phyloP scores from a whole-genome alignment of 2,888 invertebrate species.

The Branchipolynoe longqiensis region DNA sequence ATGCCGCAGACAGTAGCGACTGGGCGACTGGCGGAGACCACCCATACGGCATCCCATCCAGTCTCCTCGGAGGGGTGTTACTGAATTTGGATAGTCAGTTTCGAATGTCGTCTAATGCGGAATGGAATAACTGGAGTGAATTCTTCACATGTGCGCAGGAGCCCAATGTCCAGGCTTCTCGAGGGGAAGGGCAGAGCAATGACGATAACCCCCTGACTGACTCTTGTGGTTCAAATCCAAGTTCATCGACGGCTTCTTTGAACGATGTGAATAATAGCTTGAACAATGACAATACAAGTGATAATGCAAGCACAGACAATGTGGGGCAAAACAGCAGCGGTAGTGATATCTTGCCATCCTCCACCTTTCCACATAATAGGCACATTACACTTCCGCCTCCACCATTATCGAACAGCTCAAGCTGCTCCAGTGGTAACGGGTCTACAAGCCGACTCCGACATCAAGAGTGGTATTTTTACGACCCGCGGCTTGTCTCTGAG shows the following conservation, averaged over 20 bases:
- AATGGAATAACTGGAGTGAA: conserved; percentile 44
- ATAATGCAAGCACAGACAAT: neutral
- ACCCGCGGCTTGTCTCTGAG: conserved; percentile 33
- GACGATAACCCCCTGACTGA: neutral
- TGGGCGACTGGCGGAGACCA: conserved; percentile 30
- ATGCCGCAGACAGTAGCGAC: neutral
- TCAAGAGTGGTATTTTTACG: conserved; percentile 50
- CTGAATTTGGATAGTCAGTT: conserved; percentile 29
- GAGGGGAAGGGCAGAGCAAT: neutral
- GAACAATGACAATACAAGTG: conserved; percentile 26
- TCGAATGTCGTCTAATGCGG: conserved; percentile 22
- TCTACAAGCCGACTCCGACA: neutral
- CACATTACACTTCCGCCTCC: conserved; percentile 26
- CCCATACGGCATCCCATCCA: conserved; percentile 41
- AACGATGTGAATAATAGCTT: conserved; percentile 17
- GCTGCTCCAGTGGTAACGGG: conserved; percentile 18
- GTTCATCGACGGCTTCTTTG: neutral
- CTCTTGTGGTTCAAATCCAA: neutral
- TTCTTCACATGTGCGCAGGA: conserved; percentile 20
- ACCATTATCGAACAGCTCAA: conserved; percentile 42
- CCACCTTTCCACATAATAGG: neutral
- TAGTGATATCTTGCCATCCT: neutral
- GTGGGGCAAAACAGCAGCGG: neutral
- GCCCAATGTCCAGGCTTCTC: neutral
- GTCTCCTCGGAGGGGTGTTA: conserved; percentile 19